A percentile compares a stretch with the other conserved stretches of the same genome.
Evolutionary conservation across 2,888 invertebrate genomes (phyloP).

Genomic region (Zelleria hepariella): DNA sequence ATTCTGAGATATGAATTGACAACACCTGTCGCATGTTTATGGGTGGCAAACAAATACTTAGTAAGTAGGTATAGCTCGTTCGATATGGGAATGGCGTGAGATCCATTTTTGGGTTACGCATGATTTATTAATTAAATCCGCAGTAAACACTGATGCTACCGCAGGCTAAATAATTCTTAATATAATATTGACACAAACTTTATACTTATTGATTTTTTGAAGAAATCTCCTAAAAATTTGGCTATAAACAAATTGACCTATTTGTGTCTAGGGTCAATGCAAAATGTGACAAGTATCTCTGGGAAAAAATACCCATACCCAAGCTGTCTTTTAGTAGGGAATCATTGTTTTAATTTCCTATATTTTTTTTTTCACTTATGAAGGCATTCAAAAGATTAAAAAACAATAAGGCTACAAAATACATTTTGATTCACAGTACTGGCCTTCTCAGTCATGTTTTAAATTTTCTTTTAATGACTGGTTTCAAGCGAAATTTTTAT

Average conservation of each 20-base stretch:
- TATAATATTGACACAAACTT: neutral
- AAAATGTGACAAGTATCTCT: neutral
- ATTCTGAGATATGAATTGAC: conserved; percentile 1
- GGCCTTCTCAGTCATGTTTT: neutral
- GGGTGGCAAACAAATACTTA: neutral
- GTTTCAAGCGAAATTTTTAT: neutral
- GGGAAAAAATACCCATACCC: conserved; percentile 1
- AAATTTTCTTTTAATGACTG: neutral
- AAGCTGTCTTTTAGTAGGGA: neutral
- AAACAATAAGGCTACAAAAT: neutral
- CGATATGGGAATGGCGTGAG: conserved; percentile 7
- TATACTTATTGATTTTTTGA: neutral
- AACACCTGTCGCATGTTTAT: conserved; percentile 3
- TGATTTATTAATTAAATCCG: neutral
- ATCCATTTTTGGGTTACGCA: neutral
- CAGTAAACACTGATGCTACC: too few species aligned
- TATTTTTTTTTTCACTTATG: neutral
- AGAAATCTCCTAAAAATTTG: neutral
- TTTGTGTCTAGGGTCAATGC: conserved; percentile 3
- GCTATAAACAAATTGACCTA: conserved; percentile 3
- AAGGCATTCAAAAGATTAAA: neutral
- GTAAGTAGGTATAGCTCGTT: neutral
- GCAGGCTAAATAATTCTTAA: neutral
- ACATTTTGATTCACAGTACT: neutral
- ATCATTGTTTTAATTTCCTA: conserved; percentile 3